Percentiles rank a stretch among this genome's conserved stretches.
These are phyloP conservation scores for Phymanthus crucifer DNA, from an alignment of 92 coral and sea anemone species.

Conservation along the genomic window DNA sequence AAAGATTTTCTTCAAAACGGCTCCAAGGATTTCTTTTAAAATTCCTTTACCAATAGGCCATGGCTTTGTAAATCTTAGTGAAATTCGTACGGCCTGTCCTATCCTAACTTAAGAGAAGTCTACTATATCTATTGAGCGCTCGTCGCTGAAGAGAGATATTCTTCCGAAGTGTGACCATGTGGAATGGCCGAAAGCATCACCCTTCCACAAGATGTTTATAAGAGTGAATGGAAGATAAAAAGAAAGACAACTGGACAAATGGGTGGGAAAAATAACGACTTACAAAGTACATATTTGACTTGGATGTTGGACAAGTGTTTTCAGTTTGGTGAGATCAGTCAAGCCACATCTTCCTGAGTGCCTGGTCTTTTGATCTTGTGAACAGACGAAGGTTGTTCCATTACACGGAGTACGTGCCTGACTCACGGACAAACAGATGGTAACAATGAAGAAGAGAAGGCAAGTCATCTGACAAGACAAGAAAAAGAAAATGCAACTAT, in stretches of 20 bases:
- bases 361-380: slow-evolving; percentile 17
- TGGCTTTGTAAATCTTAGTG: too few species aligned
- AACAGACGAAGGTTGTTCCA: slow-evolving; percentile 17
- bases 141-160: too few species aligned
- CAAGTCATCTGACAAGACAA: slow-evolving; percentile 10
- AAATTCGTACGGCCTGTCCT: too few species aligned
- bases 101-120: too few species aligned
- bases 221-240: background rate
- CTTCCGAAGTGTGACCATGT: too few species aligned
- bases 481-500: background rate
- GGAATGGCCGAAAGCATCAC: too few species aligned
- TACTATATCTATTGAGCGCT: too few species aligned
- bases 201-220: too few species aligned
- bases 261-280: background rate
- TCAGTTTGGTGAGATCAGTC: slow-evolving; percentile 1
- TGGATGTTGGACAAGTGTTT: background rate
- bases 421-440: slow-evolving; percentile 18
- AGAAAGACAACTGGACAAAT: background rate
- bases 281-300: background rate
- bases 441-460: slow-evolving; percentile 1
- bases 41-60: too few species aligned
- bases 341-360: slow-evolving; percentile 19
- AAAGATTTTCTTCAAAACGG: too few species aligned
- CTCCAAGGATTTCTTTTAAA: too few species aligned
- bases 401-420: slow-evolving; percentile 8